Evolutionary conservation across 2,888 invertebrate species (phyloP).

Genomic region (Protophormia terraenovae): DNA sequence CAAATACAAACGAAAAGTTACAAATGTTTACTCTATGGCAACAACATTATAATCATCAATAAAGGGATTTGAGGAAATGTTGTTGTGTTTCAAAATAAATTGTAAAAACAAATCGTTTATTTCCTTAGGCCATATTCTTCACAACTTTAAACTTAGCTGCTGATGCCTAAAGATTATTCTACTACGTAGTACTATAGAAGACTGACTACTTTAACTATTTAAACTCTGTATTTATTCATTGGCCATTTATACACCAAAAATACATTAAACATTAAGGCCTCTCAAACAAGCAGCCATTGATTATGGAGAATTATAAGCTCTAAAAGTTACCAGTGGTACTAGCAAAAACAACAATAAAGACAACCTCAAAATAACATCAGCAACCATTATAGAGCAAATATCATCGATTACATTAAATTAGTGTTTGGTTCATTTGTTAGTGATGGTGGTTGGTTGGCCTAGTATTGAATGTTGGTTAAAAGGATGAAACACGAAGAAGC

Average conservation of each 20-base stretch:
- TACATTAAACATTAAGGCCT: constrained; percentile 34
- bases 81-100: constrained; percentile 53
- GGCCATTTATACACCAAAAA: constrained; percentile 31
- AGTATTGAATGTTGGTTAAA: background rate
- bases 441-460: background rate
- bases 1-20: background rate
- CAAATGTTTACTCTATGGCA: background rate
- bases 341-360: background rate
- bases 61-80: constrained; percentile 76
- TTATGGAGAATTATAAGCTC: constrained; percentile 45
- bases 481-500: constrained; percentile 6
- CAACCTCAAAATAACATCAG: background rate
- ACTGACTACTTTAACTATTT: constrained; percentile 15
- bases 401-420: constrained; percentile 56
- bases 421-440: constrained; percentile 27
- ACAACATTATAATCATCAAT: constrained; percentile 72
- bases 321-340: no score
- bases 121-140: constrained; percentile 45
- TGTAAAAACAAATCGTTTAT: constrained; percentile 73
- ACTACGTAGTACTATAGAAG: background rate
- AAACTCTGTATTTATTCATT: background rate
- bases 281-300: constrained; percentile 32
- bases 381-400: constrained; percentile 42
- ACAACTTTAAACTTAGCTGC: constrained; percentile 31
- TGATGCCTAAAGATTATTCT: background rate